These are phyloP conservation scores for Mizuhopecten yessoensis DNA, from an alignment of 1,140 invertebrate species.

Conservation along the genomic window DNA sequence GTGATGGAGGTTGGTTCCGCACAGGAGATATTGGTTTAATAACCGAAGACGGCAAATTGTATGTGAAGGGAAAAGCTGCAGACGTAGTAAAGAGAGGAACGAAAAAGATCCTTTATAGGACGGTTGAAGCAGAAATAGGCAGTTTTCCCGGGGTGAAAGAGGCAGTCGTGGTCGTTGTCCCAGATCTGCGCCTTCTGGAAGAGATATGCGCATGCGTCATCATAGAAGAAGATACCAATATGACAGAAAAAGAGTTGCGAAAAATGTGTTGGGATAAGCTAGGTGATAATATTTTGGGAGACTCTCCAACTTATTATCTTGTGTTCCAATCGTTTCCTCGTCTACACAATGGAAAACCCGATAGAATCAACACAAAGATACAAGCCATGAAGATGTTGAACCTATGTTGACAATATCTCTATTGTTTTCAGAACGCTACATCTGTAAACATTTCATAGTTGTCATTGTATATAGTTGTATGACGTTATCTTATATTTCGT, in stretches of 20 bases:
- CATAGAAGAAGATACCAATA: neutral
- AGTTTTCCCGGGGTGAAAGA: slow-evolving; percentile 3
- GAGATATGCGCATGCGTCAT: slow-evolving; percentile 26
- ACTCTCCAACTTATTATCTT: neutral
- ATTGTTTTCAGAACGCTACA: no score
- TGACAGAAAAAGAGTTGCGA: neutral
- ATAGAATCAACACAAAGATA: neutral
- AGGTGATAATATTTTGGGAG: neutral
- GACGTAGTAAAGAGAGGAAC: slow-evolving; percentile 40
- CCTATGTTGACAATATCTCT: neutral
- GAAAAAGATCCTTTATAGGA: neutral
- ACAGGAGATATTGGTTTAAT: slow-evolving; percentile 50
- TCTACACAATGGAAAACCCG: neutral
- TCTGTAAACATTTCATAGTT: no score
- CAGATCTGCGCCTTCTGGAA: slow-evolving; percentile 42
- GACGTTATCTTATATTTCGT: no score
- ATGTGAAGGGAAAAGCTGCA: slow-evolving; percentile 26
- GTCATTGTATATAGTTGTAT: no score
- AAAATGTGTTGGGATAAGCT: neutral
- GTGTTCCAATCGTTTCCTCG: neutral
- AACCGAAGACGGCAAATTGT: neutral
- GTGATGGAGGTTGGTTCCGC: slow-evolving; percentile 40
- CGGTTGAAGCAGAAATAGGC: neutral
- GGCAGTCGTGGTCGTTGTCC: slow-evolving; percentile 19
- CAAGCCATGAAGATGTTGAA: neutral